These are phyloP conservation scores for Priocnemis perturbator DNA, from an alignment of 2,888 invertebrate species.

Conservation along the genomic window DNA sequence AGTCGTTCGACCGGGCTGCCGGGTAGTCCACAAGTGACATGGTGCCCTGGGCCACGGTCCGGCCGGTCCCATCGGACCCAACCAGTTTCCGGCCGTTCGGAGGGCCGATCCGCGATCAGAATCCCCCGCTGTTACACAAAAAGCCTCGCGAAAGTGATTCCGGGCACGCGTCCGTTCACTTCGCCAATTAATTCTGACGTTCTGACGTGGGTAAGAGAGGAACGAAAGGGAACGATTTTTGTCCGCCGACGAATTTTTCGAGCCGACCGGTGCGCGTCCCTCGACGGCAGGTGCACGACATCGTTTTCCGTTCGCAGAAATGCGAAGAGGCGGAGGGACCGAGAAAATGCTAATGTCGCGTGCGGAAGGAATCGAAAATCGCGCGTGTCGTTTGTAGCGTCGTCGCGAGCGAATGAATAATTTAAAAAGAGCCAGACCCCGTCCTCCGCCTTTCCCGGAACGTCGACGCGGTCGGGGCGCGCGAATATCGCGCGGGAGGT, in stretches of 20 bases:
- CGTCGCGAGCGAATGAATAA: too few species aligned
- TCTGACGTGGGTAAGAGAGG: slow-evolving; percentile 9
- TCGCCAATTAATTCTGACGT: slow-evolving; percentile 49
- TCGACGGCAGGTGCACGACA: neutral
- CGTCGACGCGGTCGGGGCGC: too few species aligned
- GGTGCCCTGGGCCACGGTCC: too few species aligned
- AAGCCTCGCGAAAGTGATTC: slow-evolving; percentile 58
- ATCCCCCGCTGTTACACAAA: slow-evolving; percentile 30
- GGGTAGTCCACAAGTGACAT: too few species aligned
- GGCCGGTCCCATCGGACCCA: too few species aligned
- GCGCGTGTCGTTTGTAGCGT: neutral
- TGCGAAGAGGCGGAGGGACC: slow-evolving; percentile 17
- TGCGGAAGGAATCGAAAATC: slow-evolving; percentile 6
- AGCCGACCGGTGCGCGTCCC: neutral
- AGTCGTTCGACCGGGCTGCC: too few species aligned
- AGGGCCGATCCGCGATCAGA: too few species aligned
- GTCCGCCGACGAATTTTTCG: neutral
- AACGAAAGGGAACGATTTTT: slow-evolving; percentile 3
- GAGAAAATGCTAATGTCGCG: slow-evolving; percentile 11
- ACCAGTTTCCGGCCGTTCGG: too few species aligned
- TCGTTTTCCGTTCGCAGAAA: slow-evolving; percentile 4
- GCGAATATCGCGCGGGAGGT: too few species aligned
- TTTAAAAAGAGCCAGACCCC: too few species aligned
- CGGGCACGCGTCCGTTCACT: slow-evolving; percentile 54
- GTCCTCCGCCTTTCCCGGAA: too few species aligned